These are phyloP conservation scores for Plectropomus leopardus DNA, from an alignment of 2,113 vertebrate species.

Conservation along the genomic window DNA sequence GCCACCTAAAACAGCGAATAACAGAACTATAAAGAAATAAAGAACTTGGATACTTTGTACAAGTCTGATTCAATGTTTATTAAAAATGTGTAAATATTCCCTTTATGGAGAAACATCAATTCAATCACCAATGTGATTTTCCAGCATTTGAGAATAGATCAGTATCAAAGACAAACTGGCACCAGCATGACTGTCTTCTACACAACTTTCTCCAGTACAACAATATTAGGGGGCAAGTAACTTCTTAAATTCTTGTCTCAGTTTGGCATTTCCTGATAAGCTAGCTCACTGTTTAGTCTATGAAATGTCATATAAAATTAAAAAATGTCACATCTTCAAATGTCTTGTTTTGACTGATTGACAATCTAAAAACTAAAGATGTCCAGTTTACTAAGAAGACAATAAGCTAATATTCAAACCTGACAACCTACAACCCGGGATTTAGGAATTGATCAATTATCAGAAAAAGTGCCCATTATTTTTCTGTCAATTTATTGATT, in stretches of 20 bases:
- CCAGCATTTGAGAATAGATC: too few relatives aligned
- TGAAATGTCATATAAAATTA: neutral
- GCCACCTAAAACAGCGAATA: conserved; percentile 82
- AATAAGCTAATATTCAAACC: neutral
- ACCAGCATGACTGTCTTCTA: too few relatives aligned
- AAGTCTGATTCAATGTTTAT: too few relatives aligned
- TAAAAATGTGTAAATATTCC: too few relatives aligned
- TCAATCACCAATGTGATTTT: too few relatives aligned
- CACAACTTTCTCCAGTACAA: too few relatives aligned
- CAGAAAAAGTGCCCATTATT: neutral
- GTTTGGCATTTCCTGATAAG: too few relatives aligned
- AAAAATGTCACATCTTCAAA: neutral
- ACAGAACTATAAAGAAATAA: neutral
- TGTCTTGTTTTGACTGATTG: neutral
- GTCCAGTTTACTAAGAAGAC: neutral
- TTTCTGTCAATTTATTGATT: neutral
- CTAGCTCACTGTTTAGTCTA: too few relatives aligned
- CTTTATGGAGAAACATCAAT: too few relatives aligned
- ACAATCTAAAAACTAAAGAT: neutral
- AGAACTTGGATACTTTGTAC: neutral
- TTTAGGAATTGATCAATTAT: neutral
- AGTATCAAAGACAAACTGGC: too few relatives aligned
- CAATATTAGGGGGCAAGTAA: too few relatives aligned
- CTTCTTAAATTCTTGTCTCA: too few relatives aligned
- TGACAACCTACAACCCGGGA: neutral